Conservation (phyloP, 2,797 vertebrate species). For the Enteromius thamalakanensis region DNA sequence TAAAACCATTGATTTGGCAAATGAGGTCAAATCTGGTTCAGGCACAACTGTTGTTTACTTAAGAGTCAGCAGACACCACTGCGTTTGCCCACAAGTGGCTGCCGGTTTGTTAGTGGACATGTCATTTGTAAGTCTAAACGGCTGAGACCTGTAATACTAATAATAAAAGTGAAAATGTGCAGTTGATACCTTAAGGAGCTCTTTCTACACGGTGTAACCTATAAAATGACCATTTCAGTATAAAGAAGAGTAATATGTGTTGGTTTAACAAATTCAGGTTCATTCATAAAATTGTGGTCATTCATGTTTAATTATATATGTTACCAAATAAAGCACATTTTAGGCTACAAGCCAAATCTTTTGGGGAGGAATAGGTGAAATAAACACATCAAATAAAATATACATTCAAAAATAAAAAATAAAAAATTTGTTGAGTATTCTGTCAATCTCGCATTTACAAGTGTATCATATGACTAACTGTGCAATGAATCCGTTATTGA, state of each 20-base stretch:
- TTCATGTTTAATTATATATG: not conserved
- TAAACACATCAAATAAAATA: not conserved
- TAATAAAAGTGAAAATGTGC: conserved; percentile 8
- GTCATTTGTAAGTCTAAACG: not conserved
- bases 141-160: not conserved
- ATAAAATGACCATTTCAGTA: not conserved
- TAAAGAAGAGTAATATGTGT: not conserved
- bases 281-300: not conserved
- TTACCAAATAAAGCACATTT: not conserved
- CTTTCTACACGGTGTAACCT: not conserved
- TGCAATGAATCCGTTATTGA: not conserved
- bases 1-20: conserved; percentile 52
- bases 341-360: not conserved
- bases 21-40: conserved; percentile 51
- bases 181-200: not conserved
- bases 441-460: not conserved
- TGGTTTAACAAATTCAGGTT: not conserved
- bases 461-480: not conserved
- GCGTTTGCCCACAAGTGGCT: conserved; percentile 5
- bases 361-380: not conserved
- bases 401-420: not conserved
- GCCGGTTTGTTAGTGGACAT: not conserved
- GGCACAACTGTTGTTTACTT: conserved; percentile 45
- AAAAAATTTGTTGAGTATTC: not conserved
- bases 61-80: conserved; percentile 17